Conservation (phyloP, 2,113 vertebrate genomes). For the Ginglymostoma cirratum region DNA sequence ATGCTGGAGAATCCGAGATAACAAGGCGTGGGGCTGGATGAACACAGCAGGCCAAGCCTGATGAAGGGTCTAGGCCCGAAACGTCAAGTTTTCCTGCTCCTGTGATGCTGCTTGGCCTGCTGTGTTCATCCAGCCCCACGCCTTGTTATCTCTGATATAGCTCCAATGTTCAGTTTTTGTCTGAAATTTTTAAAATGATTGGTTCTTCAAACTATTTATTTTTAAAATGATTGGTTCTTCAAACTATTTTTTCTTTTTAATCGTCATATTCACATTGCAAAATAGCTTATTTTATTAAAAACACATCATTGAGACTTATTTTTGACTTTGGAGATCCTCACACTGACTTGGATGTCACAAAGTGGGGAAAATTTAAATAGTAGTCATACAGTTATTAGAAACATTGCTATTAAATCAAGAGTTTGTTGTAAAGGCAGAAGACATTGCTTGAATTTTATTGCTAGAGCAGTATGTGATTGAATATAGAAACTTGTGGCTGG, state of each 20-base stretch:
- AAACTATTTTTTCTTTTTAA: not conserved
- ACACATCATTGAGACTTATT: not conserved
- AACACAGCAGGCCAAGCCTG: too few relatives aligned
- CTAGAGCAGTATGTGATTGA: conserved; percentile 37
- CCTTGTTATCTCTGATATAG: too few relatives aligned
- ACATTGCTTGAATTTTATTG: conserved; percentile 43
- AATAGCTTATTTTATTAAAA: not conserved
- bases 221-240: not conserved
- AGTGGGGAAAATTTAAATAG: not conserved
- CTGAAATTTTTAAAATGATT: not conserved
- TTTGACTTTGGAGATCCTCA: not conserved
- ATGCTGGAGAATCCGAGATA: too few relatives aligned
- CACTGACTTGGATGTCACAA: not conserved
- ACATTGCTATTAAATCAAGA: not conserved
- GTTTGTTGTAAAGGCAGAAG: conserved; percentile 46
- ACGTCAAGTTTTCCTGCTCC: too few relatives aligned
- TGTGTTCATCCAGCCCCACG: too few relatives aligned
- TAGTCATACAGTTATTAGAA: not conserved
- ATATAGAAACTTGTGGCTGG: conserved; percentile 38
- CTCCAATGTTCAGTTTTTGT: not conserved
- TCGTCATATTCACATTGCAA: not conserved
- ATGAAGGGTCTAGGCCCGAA: too few relatives aligned
- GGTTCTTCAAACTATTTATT: not conserved
- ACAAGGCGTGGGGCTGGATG: too few relatives aligned
- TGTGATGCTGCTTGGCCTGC: too few relatives aligned